These are phyloP conservation scores for Acronicta psi DNA, from an alignment of 2,888 invertebrate genomes.

Conservation along the genomic window DNA sequence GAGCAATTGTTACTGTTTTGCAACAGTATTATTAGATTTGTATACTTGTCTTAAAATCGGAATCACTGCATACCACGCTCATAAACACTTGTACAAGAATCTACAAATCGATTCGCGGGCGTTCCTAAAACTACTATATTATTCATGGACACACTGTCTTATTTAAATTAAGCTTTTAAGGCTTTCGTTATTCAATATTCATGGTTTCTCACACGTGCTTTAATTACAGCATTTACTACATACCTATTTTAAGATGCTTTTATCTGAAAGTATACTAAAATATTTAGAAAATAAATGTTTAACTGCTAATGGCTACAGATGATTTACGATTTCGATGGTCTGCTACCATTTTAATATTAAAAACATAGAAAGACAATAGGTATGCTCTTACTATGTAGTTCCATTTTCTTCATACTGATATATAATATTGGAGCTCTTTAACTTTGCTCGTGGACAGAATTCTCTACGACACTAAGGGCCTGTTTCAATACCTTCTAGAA, in stretches of 20 bases:
- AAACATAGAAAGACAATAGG: no score
- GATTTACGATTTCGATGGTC: no score
- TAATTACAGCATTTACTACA: slow-evolving; percentile 19
- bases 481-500: no score
- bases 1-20: no score
- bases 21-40: no score
- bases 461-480: no score
- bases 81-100: slow-evolving; percentile 55
- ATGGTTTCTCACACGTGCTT: slow-evolving; percentile 60
- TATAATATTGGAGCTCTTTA: background rate
- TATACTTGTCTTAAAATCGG: background rate
- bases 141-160: slow-evolving; percentile 72
- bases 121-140: slow-evolving; percentile 68
- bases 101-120: slow-evolving; percentile 59
- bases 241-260: background rate
- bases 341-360: no score
- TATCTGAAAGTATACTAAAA: background rate
- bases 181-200: slow-evolving; percentile 71
- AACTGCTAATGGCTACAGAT: no score
- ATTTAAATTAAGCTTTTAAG: slow-evolving; percentile 74
- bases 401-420: background rate
- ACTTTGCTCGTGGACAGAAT: no score
- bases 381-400: no score
- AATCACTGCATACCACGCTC: slow-evolving; percentile 30
- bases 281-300: background rate